Evolutionary conservation across 2,797 vertebrate genomes (phyloP).

Genomic region (Mus caroli): DNA sequence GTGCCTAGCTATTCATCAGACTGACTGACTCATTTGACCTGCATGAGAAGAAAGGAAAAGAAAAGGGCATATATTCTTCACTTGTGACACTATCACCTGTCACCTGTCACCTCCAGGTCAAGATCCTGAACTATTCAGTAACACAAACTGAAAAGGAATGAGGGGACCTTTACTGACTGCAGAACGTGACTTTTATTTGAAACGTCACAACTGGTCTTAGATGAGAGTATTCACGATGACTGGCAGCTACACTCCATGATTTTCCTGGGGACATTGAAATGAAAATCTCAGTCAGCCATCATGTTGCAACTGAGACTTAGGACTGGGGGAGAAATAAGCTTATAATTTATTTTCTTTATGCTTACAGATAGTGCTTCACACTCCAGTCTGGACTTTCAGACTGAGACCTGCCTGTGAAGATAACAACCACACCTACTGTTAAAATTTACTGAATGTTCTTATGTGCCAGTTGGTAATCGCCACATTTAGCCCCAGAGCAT

Average conservation of each 20-base stretch:
- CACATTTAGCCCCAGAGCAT: neutral
- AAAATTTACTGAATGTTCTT: neutral
- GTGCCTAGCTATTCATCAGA: conserved; percentile 12
- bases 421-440: neutral
- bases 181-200: conserved; percentile 69
- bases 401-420: neutral
- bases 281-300: neutral
- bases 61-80: conserved; percentile 65
- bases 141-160: conserved; percentile 48
- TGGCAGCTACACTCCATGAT: neutral
- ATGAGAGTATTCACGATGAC: neutral
- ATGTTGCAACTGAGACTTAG: neutral
- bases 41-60: conserved; percentile 61
- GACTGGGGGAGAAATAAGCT: neutral
- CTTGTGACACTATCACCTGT: conserved; percentile 40
- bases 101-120: conserved; percentile 71
- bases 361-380: neutral
- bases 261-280: neutral
- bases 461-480: neutral
- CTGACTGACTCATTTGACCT: conserved; percentile 54
- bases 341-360: conserved; percentile 45
- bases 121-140: conserved; percentile 57
- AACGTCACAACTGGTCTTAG: neutral
- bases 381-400: neutral
- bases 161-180: conserved; percentile 34